Evolutionary conservation across 92 coral and sea anemone species (phyloP).

Genomic region (Umimayanthus chanpuru): DNA sequence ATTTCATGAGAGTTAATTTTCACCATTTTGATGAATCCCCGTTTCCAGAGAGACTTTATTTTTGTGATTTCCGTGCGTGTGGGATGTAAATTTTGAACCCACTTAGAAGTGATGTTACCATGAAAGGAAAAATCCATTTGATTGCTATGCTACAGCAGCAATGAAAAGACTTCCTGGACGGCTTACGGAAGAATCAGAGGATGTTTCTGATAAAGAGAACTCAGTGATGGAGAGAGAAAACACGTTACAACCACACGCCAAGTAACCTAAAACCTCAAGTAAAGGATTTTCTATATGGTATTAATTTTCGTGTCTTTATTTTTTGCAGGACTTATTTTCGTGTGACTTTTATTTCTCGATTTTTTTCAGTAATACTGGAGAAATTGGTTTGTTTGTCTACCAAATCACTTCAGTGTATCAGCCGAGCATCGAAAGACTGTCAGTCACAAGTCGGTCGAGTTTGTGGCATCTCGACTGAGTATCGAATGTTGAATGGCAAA

Average conservation of each 20-base stretch:
- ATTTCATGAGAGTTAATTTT: conserved; percentile 32
- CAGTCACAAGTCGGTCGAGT: too few relatives aligned
- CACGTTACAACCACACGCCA: background rate
- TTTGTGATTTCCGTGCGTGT: background rate
- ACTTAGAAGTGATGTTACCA: conserved; percentile 7
- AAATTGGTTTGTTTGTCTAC: too few relatives aligned
- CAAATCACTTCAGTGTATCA: too few relatives aligned
- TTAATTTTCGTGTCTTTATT: too few relatives aligned
- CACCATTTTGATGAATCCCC: conserved; percentile 38
- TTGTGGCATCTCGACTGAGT: too few relatives aligned
- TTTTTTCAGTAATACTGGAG: too few relatives aligned
- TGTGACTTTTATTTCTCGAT: too few relatives aligned
- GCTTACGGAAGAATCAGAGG: background rate
- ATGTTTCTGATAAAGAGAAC: background rate
- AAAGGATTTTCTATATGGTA: background rate
- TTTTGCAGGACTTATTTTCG: too few relatives aligned
- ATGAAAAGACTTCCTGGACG: background rate
- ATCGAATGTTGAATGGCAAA: too few relatives aligned
- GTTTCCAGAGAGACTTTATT: conserved; percentile 6
- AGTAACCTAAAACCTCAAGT: background rate
- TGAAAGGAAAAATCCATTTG: conserved; percentile 7
- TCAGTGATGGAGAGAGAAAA: conserved; percentile 1
- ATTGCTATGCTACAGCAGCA: background rate
- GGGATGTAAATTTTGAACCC: background rate
- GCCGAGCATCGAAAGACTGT: too few relatives aligned